Evolutionary conservation across 1,140 invertebrate species (phyloP).

Genomic region (Drosophila saltans): DNA sequence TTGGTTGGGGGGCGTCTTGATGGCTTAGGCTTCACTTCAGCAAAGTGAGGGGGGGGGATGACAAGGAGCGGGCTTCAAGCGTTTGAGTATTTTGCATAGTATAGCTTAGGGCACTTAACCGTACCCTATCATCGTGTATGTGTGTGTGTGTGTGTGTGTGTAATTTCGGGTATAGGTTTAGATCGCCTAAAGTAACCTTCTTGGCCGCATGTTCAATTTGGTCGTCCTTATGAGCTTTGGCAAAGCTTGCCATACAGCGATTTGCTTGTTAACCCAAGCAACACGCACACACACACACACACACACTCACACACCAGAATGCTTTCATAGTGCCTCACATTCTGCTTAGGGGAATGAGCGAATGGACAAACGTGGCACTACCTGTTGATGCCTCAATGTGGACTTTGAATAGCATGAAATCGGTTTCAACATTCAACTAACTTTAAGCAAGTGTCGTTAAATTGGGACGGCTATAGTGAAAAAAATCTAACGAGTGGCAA

Average conservation of each 20-base stretch:
- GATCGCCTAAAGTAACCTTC: not conserved
- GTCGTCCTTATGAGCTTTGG: not conserved
- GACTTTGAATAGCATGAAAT: not conserved
- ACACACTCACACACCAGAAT: not conserved
- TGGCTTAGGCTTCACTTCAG: not conserved
- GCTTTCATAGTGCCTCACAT: not conserved
- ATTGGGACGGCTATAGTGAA: too few relatives aligned
- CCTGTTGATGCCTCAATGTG: not conserved
- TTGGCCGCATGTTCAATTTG: not conserved
- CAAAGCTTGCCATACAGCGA: constrained; percentile 4
- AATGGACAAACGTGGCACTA: not conserved
- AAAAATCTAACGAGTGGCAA: too few relatives aligned
- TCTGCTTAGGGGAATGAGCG: not conserved
- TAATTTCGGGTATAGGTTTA: not conserved
- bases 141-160: constrained; percentile 5
- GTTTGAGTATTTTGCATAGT: constrained; percentile 20
- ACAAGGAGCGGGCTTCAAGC: not conserved
- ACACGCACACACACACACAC: too few relatives aligned
- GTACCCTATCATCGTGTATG: constrained; percentile 4
- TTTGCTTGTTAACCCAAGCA: constrained; percentile 6
- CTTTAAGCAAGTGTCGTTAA: not conserved
- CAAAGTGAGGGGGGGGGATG: not conserved
- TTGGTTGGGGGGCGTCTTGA: constrained; percentile 7
- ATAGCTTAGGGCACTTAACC: constrained; percentile 16
- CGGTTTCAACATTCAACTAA: not conserved